phyloP scores from a whole-genome alignment of 2,797 vertebrate genomes.

The Macrochelys suwanniensis region DNA sequence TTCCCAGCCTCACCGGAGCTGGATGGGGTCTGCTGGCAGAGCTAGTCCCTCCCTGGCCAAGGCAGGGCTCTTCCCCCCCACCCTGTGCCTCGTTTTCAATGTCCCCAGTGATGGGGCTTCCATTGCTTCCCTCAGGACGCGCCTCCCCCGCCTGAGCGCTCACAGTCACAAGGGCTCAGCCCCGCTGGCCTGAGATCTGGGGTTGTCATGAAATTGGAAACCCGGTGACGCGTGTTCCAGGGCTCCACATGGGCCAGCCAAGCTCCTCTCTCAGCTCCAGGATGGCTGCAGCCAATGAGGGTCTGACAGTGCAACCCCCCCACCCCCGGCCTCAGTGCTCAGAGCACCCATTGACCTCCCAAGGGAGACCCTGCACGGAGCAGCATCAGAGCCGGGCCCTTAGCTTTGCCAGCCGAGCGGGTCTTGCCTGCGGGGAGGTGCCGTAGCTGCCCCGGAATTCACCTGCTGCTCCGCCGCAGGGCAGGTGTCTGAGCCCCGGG shows the following conservation, averaged over 20 bases:
- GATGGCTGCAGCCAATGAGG: background rate
- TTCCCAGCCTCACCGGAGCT: background rate
- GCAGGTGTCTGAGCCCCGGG: background rate
- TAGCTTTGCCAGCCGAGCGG: background rate
- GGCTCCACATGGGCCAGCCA: background rate
- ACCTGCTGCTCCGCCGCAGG: background rate
- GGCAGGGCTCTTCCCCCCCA: background rate
- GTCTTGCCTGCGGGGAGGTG: background rate
- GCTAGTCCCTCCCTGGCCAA: background rate
- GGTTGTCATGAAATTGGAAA: background rate
- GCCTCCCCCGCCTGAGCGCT: background rate
- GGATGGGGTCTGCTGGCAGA: background rate
- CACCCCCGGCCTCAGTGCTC: background rate
- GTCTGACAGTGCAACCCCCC: background rate
- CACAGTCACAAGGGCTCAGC: background rate
- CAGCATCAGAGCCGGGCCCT: background rate
- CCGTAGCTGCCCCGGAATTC: background rate
- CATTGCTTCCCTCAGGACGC: background rate
- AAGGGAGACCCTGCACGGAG: background rate
- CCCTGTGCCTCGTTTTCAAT: background rate
- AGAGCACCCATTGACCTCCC: background rate
- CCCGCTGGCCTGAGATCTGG: background rate
- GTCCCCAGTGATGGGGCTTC: fast-evolving
- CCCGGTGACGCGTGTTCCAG: background rate
- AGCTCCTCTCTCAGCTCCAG: background rate